Evolutionary conservation across 1,140 invertebrate genomes (phyloP), one percentile per base, ranked within the genome.

Genomic region (Polyergus mexicanus): DNA sequence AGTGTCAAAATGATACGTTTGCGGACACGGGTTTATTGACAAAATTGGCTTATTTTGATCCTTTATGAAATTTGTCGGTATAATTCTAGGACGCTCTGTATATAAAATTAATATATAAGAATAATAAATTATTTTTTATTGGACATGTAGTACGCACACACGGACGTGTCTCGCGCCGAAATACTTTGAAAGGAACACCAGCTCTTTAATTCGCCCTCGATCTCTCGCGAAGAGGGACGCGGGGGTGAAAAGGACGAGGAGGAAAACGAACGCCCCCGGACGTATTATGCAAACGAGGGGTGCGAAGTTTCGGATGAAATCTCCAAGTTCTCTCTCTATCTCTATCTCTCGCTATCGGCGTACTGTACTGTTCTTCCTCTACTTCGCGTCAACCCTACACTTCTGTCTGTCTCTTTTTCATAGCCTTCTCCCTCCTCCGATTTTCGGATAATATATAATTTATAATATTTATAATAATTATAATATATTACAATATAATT

Each of bases 251-350:
- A 58, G 44, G 41, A 44, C 28, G 25, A n/a, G 0, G 28, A 62
- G 0, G 28, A 62, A 47, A 60, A 62, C 25, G 63, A 58, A 44
- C 84, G 35, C n/a, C 28, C 44, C 81, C 28, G 65, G 65, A 83
- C 47, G 16, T 81, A 78, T 80, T 86, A 86, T 86, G 84, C 77
- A 83, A 86, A 81, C 68, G 66, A 83, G 66, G 54, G 32, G 16
- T 32, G 68, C 58, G n/a, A 81, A 86, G 77, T 86, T 86, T 54
- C 60, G 56, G 65, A 68, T 51, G 58, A 44, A 63, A 54, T 3
- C 10, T 25, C 38, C 65, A 44, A 68, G 44, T 63, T 35, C 25
- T 32, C 38, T 77, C 74, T 65, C 47, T 63, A 16, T 85, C 19
- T 19, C 13, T 78, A 16, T 54, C 10, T 32, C 8, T 38, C 38